These are phyloP conservation scores for Eupithecia subfuscata DNA, from an alignment of 2,888 invertebrate genomes.

Conservation along the genomic window DNA sequence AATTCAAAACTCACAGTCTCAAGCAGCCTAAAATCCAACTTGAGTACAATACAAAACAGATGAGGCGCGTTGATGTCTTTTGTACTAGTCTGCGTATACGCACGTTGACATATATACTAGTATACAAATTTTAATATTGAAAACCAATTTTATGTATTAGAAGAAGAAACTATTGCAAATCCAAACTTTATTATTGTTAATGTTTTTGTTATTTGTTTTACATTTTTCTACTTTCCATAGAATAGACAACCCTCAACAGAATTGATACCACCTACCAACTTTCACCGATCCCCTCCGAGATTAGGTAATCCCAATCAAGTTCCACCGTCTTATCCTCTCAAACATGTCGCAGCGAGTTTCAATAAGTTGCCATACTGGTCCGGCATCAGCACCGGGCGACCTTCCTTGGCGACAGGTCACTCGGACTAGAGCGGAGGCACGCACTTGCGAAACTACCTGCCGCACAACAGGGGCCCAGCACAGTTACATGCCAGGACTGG, in stretches of 20 bases:
- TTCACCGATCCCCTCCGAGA: not conserved
- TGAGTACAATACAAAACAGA: not conserved
- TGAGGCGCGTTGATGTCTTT: slow-evolving; percentile 8
- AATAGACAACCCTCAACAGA: not conserved
- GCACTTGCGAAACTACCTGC: slow-evolving; percentile 55
- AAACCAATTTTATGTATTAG: not conserved
- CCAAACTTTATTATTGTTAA: not conserved
- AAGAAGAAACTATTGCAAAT: not conserved
- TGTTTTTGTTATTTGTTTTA: not conserved
- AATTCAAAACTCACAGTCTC: not conserved
- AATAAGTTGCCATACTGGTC: slow-evolving; percentile 73
- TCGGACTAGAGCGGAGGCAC: slow-evolving; percentile 62
- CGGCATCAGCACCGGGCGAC: slow-evolving; percentile 73
- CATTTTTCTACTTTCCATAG: not conserved
- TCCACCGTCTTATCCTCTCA: slow-evolving; percentile 53
- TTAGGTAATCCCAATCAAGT: not conserved
- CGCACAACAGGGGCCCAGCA: not conserved
- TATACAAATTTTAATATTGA: not conserved
- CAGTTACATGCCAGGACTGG: slow-evolving; percentile 5
- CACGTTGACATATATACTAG: not conserved
- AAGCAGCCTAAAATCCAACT: not conserved
- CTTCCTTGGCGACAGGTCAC: slow-evolving; percentile 78
- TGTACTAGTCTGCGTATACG: slow-evolving; percentile 5
- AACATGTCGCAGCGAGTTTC: slow-evolving; percentile 51
- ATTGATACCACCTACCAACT: not conserved